Percentiles rank a stretch among this genome's conserved stretches.
phyloP scores from a whole-genome alignment of 2,797 vertebrate genomes.

The Pitangus sulphuratus region DNA sequence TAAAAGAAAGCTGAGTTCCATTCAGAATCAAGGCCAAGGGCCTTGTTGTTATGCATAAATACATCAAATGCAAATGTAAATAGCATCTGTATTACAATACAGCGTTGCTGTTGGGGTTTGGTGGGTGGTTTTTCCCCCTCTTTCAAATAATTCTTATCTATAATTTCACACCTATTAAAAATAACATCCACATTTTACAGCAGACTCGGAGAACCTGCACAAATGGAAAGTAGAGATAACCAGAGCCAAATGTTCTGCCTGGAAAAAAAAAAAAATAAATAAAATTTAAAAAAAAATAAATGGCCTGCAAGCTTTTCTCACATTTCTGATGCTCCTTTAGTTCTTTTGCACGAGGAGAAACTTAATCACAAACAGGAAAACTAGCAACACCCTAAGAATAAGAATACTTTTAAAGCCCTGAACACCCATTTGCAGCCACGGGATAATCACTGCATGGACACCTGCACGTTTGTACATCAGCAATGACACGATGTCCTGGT shows the following conservation, averaged over 20 bases:
- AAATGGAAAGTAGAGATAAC: neutral
- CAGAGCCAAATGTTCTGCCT: neutral
- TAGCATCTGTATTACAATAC: neutral
- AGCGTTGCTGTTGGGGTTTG: neutral
- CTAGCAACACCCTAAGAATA: neutral
- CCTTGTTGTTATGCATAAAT: neutral
- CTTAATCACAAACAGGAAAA: neutral
- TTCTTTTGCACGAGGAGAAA: neutral
- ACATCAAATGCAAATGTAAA: neutral
- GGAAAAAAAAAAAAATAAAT: accelerated
- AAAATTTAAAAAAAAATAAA: neutral
- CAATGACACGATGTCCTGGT: neutral
- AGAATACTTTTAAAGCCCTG: neutral
- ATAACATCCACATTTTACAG: neutral
- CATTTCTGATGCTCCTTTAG: neutral
- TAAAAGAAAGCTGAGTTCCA: neutral
- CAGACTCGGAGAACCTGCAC: neutral
- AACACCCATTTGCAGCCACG: neutral
- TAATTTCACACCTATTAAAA: neutral
- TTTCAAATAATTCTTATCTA: neutral
- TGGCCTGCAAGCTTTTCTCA: neutral
- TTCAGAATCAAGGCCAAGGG: neutral
- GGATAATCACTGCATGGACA: neutral
- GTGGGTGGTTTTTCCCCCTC: accelerated
- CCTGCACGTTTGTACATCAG: neutral